Evolutionary conservation across 1,140 invertebrate species (phyloP).

Genomic region (Cyclargus thomasi): DNA sequence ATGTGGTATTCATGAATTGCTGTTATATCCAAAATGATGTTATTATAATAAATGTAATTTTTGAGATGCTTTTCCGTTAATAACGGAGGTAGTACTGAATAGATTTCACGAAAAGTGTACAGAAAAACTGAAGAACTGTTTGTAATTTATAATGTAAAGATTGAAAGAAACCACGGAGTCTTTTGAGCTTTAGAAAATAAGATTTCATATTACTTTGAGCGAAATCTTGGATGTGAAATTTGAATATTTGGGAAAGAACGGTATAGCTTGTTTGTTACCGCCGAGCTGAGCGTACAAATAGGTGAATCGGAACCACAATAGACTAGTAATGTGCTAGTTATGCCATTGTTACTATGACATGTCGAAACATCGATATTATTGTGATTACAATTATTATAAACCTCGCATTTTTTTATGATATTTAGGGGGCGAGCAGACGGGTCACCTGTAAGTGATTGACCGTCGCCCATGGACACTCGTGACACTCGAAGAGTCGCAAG

Average conservation of each 20-base stretch:
- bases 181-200: neutral
- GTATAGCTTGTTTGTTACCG: neutral
- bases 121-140: neutral
- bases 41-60: too few relatives aligned
- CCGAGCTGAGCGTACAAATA: slow-evolving; percentile 4
- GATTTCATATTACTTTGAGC: neutral
- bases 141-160: neutral
- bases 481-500: too few relatives aligned
- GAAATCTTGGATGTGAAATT: neutral
- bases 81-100: too few relatives aligned
- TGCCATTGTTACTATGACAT: neutral
- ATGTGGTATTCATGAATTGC: too few relatives aligned
- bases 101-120: neutral
- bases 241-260: neutral
- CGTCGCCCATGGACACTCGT: too few relatives aligned
- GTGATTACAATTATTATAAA: too few relatives aligned
- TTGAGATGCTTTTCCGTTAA: too few relatives aligned
- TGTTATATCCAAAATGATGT: too few relatives aligned
- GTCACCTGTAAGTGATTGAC: too few relatives aligned
- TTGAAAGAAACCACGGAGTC: too few relatives aligned
- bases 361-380: neutral
- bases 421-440: too few relatives aligned
- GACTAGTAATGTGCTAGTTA: neutral
- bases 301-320: slow-evolving; percentile 6
- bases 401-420: too few relatives aligned